Base-by-base conservation (phyloP, 2,888 invertebrate species). In the Tenthredo distinguenda region DNA sequence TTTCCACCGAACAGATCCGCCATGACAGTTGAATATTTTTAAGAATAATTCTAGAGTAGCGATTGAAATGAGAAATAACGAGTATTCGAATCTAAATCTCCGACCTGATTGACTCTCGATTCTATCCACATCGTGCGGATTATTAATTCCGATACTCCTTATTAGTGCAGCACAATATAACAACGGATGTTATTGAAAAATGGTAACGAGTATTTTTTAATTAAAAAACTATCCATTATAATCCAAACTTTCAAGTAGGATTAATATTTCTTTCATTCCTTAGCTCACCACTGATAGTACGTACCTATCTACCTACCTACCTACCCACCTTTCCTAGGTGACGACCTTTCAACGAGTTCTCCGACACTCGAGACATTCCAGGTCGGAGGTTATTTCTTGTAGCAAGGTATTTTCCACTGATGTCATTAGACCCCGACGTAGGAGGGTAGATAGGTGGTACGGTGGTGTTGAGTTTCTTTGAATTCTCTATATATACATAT, bases 331-430 rank as follows among this genome's bases (percentile, higher is more conserved):
- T 55, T 34, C 55, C 58, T 40, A 65, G 58, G 81, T 81, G 81
- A 62, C 62, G 40, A 81, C 81, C 62, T 81, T 62, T 81, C 62
- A 81, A 81, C 81, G 81, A 81, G 81, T 34, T 81, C 62, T 40
- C 40, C 31, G 40, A 34, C 81, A 81, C 81, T 81, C 81, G 58
- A 81, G 81, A 81, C 81, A 62, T 81, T 81, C 58, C 81, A 65
- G 81, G 58, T 65, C 81, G 47, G 81, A 81, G 43, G 34, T 62
- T 40, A 81, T 62, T 62, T 77, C 77, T 77, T 55, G 50, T 31
- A 31, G 77, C 18, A 55, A 77, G 9, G 21, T 74, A 40, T 55
- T 77, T 31, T 34, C 10, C 37, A 15, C 77, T 50, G 55, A 31
- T 77, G 72, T 74, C 72, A 74, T 74, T 74, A 74, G 72, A 74